Conservation (phyloP, 2,113 vertebrate genomes). For the Ascaphus truei region DNA sequence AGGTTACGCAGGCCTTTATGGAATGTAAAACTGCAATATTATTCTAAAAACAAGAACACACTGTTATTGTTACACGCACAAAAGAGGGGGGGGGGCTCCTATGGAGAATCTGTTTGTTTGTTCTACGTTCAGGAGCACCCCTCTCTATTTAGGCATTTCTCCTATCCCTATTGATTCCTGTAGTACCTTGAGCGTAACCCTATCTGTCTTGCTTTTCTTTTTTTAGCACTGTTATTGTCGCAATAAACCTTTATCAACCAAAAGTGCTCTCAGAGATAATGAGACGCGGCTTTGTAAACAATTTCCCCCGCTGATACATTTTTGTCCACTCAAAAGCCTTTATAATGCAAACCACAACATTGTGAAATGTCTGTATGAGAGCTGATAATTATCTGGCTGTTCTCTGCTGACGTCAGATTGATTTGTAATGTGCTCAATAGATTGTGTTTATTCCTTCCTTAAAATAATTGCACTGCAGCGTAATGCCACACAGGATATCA, state of each 20-base stretch:
- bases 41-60: not conserved
- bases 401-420: not conserved
- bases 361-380: not conserved
- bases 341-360: constrained; percentile 6
- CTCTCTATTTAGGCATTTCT: too few species aligned
- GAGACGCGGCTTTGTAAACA: not conserved
- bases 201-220: not conserved
- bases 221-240: not conserved
- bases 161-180: too few species aligned
- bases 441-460: too few species aligned
- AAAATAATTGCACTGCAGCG: too few species aligned
- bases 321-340: not conserved
- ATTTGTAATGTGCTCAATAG: too few species aligned
- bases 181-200: too few species aligned
- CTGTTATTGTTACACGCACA: too few species aligned
- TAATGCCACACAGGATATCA: too few species aligned
- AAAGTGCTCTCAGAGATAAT: not conserved
- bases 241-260: too few species aligned
- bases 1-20: not conserved
- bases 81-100: too few species aligned
- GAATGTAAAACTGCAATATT: not conserved
- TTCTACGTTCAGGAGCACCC: too few species aligned
- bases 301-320: not conserved
- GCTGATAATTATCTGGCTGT: not conserved
- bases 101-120: not conserved